phyloP scores from a whole-genome alignment of 2,888 invertebrate species.

The Drosophila setosimentum region DNA sequence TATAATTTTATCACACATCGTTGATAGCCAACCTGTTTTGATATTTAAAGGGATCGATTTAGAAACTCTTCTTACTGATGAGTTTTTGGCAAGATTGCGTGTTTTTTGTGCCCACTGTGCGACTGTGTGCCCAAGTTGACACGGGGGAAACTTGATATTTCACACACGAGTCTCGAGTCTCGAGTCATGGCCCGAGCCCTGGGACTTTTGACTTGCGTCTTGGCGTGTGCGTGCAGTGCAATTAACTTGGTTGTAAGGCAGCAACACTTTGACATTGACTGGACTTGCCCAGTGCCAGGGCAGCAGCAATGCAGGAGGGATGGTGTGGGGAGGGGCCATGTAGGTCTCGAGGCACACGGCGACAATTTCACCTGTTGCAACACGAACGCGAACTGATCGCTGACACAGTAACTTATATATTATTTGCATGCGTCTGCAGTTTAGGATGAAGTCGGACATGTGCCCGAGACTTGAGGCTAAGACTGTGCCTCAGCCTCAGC shows the following conservation, averaged over 20 bases:
- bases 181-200: slow-evolving; percentile 26
- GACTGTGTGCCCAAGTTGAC: slow-evolving; percentile 61
- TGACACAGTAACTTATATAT: slow-evolving; percentile 84
- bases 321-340: background rate
- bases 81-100: background rate
- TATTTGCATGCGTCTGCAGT: slow-evolving; percentile 75
- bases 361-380: slow-evolving; percentile 83
- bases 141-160: slow-evolving; percentile 77
- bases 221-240: slow-evolving; percentile 80
- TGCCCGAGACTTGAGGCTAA: slow-evolving; percentile 2
- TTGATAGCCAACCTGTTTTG: background rate
- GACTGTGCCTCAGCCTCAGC: background rate
- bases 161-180: slow-evolving; percentile 67
- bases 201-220: slow-evolving; percentile 29
- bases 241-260: slow-evolving; percentile 79
- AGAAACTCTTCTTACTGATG: background rate
- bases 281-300: slow-evolving; percentile 33
- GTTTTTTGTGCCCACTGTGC: slow-evolving; percentile 4
- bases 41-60: background rate
- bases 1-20: background rate
- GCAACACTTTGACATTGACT: slow-evolving; percentile 78
- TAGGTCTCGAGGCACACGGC: slow-evolving; percentile 65
- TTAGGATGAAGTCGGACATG: slow-evolving; percentile 1
- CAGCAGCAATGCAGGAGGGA: background rate
- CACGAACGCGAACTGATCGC: slow-evolving; percentile 33